Evolutionary conservation across 2,113 vertebrate genomes (phyloP).

Genomic region (Pelobates fuscus): DNA sequence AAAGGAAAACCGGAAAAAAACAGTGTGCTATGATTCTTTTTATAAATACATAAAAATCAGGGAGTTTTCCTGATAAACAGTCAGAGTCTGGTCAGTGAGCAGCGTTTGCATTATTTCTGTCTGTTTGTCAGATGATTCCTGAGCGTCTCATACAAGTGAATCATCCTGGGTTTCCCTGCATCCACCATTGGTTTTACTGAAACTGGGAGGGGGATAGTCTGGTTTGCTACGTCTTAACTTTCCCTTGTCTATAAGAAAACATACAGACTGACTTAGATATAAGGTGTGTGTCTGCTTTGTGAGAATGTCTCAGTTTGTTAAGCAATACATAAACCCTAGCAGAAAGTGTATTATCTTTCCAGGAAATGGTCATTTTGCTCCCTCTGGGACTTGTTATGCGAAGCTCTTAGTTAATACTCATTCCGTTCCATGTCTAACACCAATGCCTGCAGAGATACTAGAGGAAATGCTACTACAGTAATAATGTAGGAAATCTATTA

Average conservation of each 20-base stretch:
- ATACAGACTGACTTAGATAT: constrained; percentile 7
- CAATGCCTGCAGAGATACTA: background rate
- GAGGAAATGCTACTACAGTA: background rate
- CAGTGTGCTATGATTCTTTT: background rate
- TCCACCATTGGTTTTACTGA: constrained; percentile 22
- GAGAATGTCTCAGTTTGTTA: background rate
- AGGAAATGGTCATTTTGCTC: background rate
- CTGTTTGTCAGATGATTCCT: background rate
- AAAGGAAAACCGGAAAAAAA: constrained; percentile 14
- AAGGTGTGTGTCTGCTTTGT: constrained; percentile 14
- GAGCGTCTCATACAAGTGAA: constrained; percentile 18
- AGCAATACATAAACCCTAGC: background rate
- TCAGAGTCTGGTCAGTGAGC: constrained; percentile 5
- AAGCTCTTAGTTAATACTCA: background rate
- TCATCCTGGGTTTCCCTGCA: constrained; percentile 36
- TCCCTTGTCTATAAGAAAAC: constrained; percentile 13
- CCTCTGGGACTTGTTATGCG: background rate
- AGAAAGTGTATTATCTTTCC: constrained; percentile 2
- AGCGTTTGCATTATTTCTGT: constrained; percentile 33
- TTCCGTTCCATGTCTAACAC: background rate
- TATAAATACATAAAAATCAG: background rate
- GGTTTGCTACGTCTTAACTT: constrained; percentile 25
- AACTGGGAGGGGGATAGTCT: constrained; percentile 28
- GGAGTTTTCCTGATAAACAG: constrained; percentile 45
- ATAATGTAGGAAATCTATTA: background rate